These are phyloP conservation scores for Hormaphis cornu DNA, from an alignment of 1,140 invertebrate species.

Conservation along the genomic window DNA sequence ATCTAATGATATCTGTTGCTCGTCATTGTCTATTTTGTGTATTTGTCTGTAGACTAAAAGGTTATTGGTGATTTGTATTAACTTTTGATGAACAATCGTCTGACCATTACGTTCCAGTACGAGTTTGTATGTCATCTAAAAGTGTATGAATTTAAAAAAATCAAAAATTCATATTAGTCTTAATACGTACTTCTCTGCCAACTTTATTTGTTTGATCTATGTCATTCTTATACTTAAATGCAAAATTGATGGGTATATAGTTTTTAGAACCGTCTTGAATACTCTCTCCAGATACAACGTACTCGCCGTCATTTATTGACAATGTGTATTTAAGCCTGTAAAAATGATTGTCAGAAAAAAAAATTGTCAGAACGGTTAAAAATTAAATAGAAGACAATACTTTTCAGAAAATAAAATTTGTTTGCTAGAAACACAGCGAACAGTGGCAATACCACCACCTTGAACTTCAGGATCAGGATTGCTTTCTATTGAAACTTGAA, in stretches of 20 bases:
- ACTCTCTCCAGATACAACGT: background rate
- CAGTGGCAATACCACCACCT: background rate
- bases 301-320: background rate
- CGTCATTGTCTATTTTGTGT: background rate
- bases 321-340: constrained; percentile 1
- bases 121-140: background rate
- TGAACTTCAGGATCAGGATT: background rate
- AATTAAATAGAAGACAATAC: background rate
- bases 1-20: background rate
- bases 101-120: background rate
- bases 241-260: background rate
- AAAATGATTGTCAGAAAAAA: background rate
- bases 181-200: constrained; percentile 4
- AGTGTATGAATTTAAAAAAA: background rate
- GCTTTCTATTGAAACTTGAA: background rate
- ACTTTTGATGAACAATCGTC: background rate
- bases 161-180: background rate
- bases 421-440: background rate
- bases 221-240: background rate
- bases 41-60: background rate
- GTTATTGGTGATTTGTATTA: background rate
- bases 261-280: background rate
- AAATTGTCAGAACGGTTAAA: background rate
- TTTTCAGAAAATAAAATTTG: background rate
- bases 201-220: background rate